A percentile compares a stretch with the other conserved stretches of the same genome.
phyloP scores from a whole-genome alignment of 2,797 vertebrate genomes.

The Paguma larvata region DNA sequence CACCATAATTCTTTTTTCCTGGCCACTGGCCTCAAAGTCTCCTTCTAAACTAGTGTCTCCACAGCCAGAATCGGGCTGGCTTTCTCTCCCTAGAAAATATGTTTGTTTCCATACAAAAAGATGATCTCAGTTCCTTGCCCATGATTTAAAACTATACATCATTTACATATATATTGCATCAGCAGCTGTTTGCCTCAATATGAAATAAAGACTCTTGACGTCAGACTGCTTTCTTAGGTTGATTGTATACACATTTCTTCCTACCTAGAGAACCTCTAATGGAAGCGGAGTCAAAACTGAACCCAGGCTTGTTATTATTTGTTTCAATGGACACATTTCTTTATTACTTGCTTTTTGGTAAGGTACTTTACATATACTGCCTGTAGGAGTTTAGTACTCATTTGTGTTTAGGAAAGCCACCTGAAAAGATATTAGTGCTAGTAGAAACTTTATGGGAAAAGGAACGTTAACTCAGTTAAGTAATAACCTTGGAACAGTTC shows the following conservation, averaged over 20 bases:
- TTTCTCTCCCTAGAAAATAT: constrained; percentile 36
- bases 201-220: constrained; percentile 43
- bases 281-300: neutral
- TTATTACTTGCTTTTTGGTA: neutral
- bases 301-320: neutral
- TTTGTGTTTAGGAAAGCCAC: constrained; percentile 20
- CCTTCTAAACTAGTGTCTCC: constrained; percentile 59
- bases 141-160: constrained; percentile 31
- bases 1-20: neutral
- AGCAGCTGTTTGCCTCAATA: neutral
- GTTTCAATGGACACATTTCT: neutral
- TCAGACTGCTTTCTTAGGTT: neutral
- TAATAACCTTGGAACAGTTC: constrained; percentile 48
- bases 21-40: neutral
- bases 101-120: constrained; percentile 55
- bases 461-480: neutral
- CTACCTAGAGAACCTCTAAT: neutral
- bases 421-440: neutral
- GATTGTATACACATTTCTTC: neutral
- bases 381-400: neutral
- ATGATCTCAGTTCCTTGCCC: constrained; percentile 29
- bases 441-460: constrained; percentile 48
- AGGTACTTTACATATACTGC: neutral
- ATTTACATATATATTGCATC: constrained; percentile 18
- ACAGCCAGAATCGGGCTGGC: constrained; percentile 38